phyloP scores from a whole-genome alignment of 2,797 vertebrate genomes.

The Enteromius thamalakanensis region DNA sequence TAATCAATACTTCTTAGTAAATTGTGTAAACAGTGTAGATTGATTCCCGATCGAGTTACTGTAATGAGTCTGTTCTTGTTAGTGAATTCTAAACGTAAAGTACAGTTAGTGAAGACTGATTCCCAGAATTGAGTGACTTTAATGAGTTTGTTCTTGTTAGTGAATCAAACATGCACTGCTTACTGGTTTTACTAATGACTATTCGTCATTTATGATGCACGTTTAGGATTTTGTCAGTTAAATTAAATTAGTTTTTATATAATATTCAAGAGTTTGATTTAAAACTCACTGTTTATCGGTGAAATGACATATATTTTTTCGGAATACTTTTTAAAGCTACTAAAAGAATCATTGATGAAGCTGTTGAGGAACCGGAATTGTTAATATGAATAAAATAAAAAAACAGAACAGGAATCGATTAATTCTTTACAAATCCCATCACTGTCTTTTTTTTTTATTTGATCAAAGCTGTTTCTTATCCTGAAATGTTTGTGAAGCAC shows the following conservation, averaged over 20 bases:
- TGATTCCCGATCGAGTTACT: background rate
- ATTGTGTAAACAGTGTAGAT: background rate
- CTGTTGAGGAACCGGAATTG: background rate
- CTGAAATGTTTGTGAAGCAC: slow-evolving; percentile 2
- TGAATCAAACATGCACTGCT: background rate
- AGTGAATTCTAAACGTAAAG: background rate
- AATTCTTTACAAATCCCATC: slow-evolving; percentile 23
- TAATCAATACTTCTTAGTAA: background rate
- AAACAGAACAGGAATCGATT: background rate
- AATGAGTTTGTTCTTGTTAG: background rate
- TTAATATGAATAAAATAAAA: slow-evolving; percentile 5
- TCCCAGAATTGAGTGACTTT: background rate
- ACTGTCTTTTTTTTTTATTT: background rate
- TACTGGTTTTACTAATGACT: background rate
- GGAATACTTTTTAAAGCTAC: background rate
- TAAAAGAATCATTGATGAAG: slow-evolving; percentile 15
- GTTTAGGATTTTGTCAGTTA: background rate
- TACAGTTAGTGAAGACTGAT: background rate
- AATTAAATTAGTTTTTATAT: no score
- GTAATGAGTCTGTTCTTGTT: background rate
- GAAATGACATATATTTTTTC: background rate
- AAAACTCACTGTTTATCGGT: background rate
- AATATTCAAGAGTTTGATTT: no score
- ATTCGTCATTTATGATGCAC: background rate
- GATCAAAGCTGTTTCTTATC: slow-evolving; percentile 10